A percentile compares a stretch with the other conserved stretches of the same genome.
Conservation (phyloP, 2,113 vertebrate species). For the Alexandromys fortis region DNA sequence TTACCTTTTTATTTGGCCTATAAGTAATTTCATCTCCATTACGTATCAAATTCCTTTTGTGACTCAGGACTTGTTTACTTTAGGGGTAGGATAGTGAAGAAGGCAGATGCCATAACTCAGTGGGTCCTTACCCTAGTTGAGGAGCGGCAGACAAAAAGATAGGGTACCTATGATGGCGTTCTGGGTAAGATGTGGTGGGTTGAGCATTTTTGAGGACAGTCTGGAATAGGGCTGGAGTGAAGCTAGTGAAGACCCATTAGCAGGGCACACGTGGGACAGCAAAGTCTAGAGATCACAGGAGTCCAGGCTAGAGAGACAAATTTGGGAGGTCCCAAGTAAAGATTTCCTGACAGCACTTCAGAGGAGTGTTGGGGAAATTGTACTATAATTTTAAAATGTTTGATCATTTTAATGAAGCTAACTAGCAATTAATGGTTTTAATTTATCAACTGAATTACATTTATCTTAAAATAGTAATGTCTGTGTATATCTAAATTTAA, state of each 20-base stretch:
- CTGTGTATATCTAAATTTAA: not conserved
- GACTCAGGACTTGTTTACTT: not conserved
- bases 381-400: not conserved
- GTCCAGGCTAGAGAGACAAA: not conserved
- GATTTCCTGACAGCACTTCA: conserved; percentile 9
- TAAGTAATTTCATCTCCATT: not conserved
- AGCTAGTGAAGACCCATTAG: not conserved
- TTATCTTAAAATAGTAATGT: conserved; percentile 24
- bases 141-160: not conserved
- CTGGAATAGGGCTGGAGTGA: not conserved
- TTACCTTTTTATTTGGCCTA: not conserved
- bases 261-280: not conserved
- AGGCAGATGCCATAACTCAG: not conserved
- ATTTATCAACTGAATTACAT: not conserved
- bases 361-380: not conserved
- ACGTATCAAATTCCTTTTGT: not conserved
- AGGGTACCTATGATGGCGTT: not conserved
- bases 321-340: not conserved
- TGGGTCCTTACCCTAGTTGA: not conserved
- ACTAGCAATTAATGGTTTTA: conserved; percentile 31
- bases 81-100: not conserved
- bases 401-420: not conserved
- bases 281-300: not conserved
- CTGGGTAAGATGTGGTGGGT: not conserved
- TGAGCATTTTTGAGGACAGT: not conserved